Evolutionary conservation across 2,797 vertebrate species (phyloP).

Genomic region (Acipenser oxyrinchus): DNA sequence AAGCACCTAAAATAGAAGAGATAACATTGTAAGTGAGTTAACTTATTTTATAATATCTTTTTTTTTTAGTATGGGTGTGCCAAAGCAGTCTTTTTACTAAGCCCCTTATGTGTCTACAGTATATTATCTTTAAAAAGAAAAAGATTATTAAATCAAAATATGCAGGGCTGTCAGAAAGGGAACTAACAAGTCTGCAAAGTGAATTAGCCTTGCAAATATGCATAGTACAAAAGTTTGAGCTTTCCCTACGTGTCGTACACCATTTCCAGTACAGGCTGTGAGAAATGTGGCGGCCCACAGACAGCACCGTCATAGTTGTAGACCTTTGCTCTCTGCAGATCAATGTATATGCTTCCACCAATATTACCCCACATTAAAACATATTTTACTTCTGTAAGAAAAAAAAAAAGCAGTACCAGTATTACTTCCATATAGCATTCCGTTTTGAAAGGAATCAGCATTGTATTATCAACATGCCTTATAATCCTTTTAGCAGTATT

Average conservation of each 20-base stretch:
- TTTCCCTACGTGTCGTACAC: constrained; percentile 66
- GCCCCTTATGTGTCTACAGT: neutral
- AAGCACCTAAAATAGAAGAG: too few species aligned
- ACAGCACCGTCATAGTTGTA: constrained; percentile 64
- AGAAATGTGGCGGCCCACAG: constrained; percentile 66
- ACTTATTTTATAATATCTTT: too few species aligned
- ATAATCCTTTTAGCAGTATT: too few species aligned
- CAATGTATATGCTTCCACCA: constrained; percentile 65
- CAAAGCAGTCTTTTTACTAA: too few species aligned
- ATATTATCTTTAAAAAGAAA: neutral
- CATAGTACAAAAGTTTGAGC: neutral
- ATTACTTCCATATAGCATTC: neutral
- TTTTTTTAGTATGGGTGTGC: too few species aligned
- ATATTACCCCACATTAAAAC: constrained; percentile 87
- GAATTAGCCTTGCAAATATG: neutral
- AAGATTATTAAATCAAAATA: neutral
- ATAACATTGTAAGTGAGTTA: too few species aligned
- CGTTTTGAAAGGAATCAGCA: neutral
- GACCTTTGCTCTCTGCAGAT: constrained; percentile 73
- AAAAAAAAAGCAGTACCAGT: constrained; percentile 18
- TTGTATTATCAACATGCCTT: too few species aligned
- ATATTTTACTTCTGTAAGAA: constrained; percentile 65
- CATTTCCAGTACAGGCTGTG: constrained; percentile 50
- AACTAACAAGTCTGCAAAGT: neutral
- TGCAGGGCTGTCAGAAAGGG: neutral